These are phyloP conservation scores for Coenonympha glycerion DNA, from an alignment of 2,888 invertebrate species.

Conservation along the genomic window DNA sequence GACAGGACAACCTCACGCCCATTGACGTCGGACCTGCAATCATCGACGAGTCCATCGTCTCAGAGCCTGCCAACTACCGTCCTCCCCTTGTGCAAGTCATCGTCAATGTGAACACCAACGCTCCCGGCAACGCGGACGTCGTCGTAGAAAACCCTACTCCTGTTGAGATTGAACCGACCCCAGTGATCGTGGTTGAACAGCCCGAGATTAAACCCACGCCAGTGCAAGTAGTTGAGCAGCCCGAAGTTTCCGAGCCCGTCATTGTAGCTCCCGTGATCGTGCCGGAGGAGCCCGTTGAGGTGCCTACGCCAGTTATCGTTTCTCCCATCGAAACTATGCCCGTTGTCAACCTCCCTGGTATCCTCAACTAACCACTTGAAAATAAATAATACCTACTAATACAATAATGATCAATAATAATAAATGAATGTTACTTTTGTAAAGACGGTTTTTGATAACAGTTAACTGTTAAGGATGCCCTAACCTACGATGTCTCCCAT, in stretches of 20 bases:
- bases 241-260: slow-evolving; percentile 17
- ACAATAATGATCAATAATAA: too few relatives aligned
- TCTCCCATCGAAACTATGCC: slow-evolving; percentile 12
- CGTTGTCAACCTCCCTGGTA: slow-evolving; percentile 15
- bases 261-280: slow-evolving; percentile 23
- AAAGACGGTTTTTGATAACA: too few relatives aligned
- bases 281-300: background rate
- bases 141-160: slow-evolving; percentile 3
- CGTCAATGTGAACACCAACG: slow-evolving; percentile 26
- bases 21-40: slow-evolving; percentile 32
- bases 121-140: slow-evolving; percentile 8
- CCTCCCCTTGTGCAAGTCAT: slow-evolving; percentile 29
- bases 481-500: too few relatives aligned
- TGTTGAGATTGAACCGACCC: background rate
- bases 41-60: slow-evolving; percentile 24
- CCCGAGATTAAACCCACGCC: slow-evolving; percentile 25
- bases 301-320: slow-evolving; percentile 8
- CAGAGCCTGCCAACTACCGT: slow-evolving; percentile 4
- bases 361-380: slow-evolving; percentile 17
- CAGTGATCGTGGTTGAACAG: slow-evolving; percentile 16
- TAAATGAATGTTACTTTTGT: too few relatives aligned
- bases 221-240: slow-evolving; percentile 23
- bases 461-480: too few relatives aligned
- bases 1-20: slow-evolving; percentile 12
- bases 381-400: too few relatives aligned